phyloP scores from a whole-genome alignment of 2,797 vertebrate species.

The Cheracebus regulus region DNA sequence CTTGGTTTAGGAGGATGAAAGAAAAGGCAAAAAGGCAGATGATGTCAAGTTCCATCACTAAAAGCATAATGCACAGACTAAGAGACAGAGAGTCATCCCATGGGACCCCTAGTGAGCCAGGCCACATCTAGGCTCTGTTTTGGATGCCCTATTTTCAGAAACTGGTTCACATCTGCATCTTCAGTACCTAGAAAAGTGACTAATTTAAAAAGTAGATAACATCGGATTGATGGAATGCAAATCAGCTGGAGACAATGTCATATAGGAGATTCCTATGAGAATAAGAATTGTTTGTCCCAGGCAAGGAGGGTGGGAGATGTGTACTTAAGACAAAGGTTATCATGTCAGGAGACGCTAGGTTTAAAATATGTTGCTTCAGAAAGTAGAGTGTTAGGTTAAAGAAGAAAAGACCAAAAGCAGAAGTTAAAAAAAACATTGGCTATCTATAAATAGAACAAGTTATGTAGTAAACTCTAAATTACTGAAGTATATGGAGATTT shows the following conservation, averaged over 20 bases:
- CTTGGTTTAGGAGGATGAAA: background rate
- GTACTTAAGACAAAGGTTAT: background rate
- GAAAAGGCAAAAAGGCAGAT: background rate
- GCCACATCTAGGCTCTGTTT: background rate
- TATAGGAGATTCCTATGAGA: background rate
- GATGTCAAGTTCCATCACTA: background rate
- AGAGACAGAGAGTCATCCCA: background rate
- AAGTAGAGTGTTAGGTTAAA: background rate
- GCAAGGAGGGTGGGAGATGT: background rate
- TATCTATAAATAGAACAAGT: background rate
- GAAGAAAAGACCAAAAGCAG: background rate
- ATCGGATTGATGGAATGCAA: background rate
- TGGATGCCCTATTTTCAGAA: background rate
- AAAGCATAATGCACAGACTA: rapidly evolving
- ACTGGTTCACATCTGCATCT: background rate
- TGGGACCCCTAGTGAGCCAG: background rate
- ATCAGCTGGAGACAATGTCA: background rate
- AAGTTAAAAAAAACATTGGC: background rate
- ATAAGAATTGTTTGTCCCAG: background rate
- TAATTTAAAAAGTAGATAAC: background rate
- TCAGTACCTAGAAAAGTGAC: background rate
- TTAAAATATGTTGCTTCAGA: background rate
- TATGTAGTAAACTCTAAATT: background rate
- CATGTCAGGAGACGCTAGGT: background rate
- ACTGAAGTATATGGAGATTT: background rate